phyloP scores from a whole-genome alignment of 2,797 vertebrate genomes.

The Nyctalus aviator region DNA sequence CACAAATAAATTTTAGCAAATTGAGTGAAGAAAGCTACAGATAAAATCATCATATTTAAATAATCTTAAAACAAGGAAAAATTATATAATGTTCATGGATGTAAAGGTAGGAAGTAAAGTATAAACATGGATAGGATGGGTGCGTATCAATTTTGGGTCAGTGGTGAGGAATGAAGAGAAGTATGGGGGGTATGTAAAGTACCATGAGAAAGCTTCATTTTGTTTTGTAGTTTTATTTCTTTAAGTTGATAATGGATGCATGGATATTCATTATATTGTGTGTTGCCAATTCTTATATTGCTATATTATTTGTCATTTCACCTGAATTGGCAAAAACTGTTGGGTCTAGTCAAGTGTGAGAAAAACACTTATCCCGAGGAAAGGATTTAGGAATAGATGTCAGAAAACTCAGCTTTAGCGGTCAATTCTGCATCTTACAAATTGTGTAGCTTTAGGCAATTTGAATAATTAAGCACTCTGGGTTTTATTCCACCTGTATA shows the following conservation, averaged over 20 bases:
- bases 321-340: not conserved
- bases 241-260: not conserved
- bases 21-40: slow-evolving; percentile 35
- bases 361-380: slow-evolving; percentile 42
- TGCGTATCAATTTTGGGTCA: not conserved
- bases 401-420: slow-evolving; percentile 21
- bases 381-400: not conserved
- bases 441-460: slow-evolving; percentile 24
- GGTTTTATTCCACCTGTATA: not conserved
- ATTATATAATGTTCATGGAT: not conserved
- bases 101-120: slow-evolving; percentile 8
- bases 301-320: slow-evolving; percentile 43
- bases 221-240: slow-evolving; percentile 43
- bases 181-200: not conserved
- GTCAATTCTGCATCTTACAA: slow-evolving; percentile 30
- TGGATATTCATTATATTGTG: not conserved
- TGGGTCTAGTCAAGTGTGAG: not conserved
- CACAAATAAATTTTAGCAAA: slow-evolving; percentile 44
- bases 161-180: not conserved
- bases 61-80: slow-evolving; percentile 23
- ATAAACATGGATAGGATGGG: slow-evolving; percentile 21
- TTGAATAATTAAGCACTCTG: slow-evolving; percentile 4
- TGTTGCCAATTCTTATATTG: not conserved
- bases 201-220: not conserved
- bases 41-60: slow-evolving; percentile 4